A percentile compares a stretch with the other conserved stretches of the same genome.
These are phyloP conservation scores for Neoseiulus cucumeris DNA, from an alignment of 1,140 invertebrate genomes.

Conservation along the genomic window DNA sequence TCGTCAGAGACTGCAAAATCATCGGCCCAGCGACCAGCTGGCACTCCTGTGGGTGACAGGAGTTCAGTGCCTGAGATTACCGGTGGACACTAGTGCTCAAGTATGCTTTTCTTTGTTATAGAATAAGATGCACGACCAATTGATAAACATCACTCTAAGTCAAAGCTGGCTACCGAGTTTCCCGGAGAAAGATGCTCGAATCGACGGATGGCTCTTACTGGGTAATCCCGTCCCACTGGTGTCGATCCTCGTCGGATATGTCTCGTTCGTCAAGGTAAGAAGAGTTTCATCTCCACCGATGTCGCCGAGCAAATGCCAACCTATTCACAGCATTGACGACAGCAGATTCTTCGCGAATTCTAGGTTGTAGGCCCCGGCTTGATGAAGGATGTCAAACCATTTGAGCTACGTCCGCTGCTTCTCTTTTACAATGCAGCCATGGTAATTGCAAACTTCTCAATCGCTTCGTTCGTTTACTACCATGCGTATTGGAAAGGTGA, in stretches of 20 bases:
- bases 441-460: constrained; percentile 5
- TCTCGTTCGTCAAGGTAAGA: not conserved
- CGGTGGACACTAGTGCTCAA: too few species aligned
- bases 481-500: not conserved
- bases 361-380: constrained; percentile 44
- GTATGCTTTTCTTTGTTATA: too few species aligned
- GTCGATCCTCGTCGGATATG: not conserved
- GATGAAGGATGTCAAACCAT: constrained; percentile 65
- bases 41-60: too few species aligned
- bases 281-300: too few species aligned
- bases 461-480: not conserved
- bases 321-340: too few species aligned
- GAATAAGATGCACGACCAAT: too few species aligned
- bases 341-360: constrained; percentile 16
- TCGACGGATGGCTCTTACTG: not conserved
- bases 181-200: not conserved
- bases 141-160: not conserved
- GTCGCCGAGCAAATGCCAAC: too few species aligned
- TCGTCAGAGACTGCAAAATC: too few species aligned
- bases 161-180: not conserved
- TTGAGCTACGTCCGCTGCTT: constrained; percentile 49
- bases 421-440: constrained; percentile 46
- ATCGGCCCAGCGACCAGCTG: too few species aligned
- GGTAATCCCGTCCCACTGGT: not conserved
- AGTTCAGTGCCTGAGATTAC: too few species aligned